Evolutionary conservation across 2,113 vertebrate species (phyloP).

Genomic region (Peromyscus leucopus): DNA sequence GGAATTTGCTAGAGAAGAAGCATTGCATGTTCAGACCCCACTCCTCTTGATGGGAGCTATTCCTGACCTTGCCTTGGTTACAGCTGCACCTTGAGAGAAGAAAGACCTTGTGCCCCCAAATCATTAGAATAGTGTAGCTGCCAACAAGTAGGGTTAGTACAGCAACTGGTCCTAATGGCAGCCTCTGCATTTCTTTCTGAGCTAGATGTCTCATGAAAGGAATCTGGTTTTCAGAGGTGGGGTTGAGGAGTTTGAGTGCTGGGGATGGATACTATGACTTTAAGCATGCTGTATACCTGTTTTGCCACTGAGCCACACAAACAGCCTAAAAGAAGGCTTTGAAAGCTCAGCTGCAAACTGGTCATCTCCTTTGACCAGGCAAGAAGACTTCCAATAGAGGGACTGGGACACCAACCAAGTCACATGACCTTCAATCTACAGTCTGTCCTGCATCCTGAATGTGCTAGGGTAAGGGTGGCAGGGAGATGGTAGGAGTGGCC

Average conservation of each 20-base stretch:
- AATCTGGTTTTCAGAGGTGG: neutral
- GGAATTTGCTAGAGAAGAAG: neutral
- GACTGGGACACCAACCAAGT: neutral
- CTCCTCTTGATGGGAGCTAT: slow-evolving; percentile 43
- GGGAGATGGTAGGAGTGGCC: neutral
- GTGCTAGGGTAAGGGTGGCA: neutral
- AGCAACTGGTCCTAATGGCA: too few species aligned
- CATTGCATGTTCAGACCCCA: neutral
- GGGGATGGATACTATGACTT: neutral
- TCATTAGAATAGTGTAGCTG: neutral
- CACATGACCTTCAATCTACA: neutral
- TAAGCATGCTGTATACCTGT: neutral
- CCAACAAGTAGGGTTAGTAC: neutral
- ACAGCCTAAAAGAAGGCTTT: neutral
- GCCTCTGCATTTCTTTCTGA: neutral
- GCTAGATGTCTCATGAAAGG: neutral
- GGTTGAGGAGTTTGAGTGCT: neutral
- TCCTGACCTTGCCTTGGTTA: neutral
- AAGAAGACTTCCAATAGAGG: neutral
- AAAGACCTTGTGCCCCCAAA: neutral
- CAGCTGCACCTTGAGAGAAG: neutral
- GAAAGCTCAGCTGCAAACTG: neutral
- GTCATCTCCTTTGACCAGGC: neutral
- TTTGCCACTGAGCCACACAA: neutral
- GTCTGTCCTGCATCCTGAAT: neutral